Conservation (phyloP, 1,140 invertebrate genomes). For the Conus ventricosus region DNA sequence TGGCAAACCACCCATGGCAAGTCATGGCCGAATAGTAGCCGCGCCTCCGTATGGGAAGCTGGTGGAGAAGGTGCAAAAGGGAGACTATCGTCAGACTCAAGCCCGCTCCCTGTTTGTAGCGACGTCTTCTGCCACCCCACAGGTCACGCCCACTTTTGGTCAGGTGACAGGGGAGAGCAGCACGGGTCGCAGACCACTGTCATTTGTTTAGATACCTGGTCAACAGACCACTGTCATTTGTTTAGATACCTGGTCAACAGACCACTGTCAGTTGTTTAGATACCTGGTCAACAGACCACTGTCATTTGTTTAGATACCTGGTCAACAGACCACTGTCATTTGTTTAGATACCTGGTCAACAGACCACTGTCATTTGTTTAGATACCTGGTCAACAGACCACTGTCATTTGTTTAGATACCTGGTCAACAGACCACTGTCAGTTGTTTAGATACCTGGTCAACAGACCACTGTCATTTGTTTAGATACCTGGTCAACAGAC, state of each 20-base stretch:
- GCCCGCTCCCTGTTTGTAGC: constrained; percentile 15
- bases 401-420: not conserved
- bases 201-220: not conserved
- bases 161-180: not conserved
- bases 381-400: not conserved
- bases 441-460: not conserved
- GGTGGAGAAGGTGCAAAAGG: constrained; percentile 34
- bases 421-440: not conserved
- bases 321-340: not conserved
- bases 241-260: not conserved
- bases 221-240: not conserved
- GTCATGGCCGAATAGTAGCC: not conserved
- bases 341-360: not conserved
- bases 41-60: constrained; percentile 31
- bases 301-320: not conserved
- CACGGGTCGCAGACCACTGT: constrained; percentile 20
- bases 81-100: constrained; percentile 24
- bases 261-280: not conserved
- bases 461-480: not conserved
- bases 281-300: not conserved
- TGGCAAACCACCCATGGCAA: constrained; percentile 32
- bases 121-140: not conserved
- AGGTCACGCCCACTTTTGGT: constrained; percentile 31
- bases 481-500: not conserved
- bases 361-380: not conserved